A percentile compares a stretch with the other conserved stretches of the same genome.
Evolutionary conservation across 2,797 vertebrate genomes (phyloP).

Genomic region (Decapterus maruadsi): DNA sequence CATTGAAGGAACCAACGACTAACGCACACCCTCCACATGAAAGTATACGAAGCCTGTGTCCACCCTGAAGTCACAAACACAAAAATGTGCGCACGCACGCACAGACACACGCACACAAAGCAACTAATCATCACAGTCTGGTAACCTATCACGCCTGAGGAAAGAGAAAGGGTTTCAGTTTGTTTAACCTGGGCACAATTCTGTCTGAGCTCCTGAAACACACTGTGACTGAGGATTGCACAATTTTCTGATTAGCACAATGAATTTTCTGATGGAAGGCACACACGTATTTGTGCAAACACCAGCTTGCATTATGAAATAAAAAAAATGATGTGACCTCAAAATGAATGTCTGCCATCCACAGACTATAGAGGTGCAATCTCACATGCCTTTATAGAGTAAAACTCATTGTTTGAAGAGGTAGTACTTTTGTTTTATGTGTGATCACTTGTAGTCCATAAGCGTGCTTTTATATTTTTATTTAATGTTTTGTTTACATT

Average conservation of each 20-base stretch:
- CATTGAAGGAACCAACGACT: background rate
- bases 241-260: background rate
- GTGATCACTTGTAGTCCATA: no score
- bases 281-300: background rate
- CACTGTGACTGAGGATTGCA: no score
- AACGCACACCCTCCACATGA: background rate
- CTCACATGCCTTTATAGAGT: no score
- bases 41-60: background rate
- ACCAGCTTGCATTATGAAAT: background rate
- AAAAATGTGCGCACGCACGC: no score
- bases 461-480: no score
- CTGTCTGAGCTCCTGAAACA: no score
- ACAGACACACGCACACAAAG: no score
- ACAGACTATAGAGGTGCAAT: background rate
- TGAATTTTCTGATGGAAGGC: background rate
- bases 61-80: background rate
- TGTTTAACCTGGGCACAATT: background rate
- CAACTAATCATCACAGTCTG: background rate
- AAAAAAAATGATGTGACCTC: no score
- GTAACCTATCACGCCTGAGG: background rate
- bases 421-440: no score
- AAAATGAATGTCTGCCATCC: background rate
- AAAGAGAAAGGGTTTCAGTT: background rate
- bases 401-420: no score
- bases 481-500: no score